Conservation (phyloP, 2,888 invertebrate species). For the Mylabris sibirica region DNA sequence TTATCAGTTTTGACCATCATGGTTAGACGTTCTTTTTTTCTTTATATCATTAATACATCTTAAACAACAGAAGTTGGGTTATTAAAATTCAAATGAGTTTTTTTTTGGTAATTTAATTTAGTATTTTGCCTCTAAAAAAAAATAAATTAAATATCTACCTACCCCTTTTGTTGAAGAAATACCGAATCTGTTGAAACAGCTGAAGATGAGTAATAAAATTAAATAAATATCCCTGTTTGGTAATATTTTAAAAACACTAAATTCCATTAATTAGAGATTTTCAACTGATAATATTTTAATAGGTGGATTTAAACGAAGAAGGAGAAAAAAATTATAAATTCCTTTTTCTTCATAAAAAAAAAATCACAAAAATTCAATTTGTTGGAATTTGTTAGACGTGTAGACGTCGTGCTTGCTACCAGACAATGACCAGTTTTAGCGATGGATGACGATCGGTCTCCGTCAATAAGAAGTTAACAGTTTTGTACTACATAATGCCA, state of each 20-base stretch:
- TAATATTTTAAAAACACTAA: neutral
- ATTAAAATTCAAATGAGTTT: constrained; percentile 3
- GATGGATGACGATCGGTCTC: constrained; percentile 45
- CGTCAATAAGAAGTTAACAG: constrained; percentile 52
- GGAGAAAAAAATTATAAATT: neutral
- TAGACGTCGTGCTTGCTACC: neutral
- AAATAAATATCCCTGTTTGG: neutral
- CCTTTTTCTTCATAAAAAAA: neutral
- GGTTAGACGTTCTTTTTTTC: neutral
- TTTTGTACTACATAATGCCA: constrained; percentile 52
- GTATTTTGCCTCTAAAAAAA: neutral
- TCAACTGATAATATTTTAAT: neutral
- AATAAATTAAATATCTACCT: neutral
- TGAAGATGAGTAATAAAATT: neutral
- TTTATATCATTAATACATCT: neutral
- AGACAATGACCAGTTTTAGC: constrained; percentile 22
- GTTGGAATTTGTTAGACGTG: constrained; percentile 7
- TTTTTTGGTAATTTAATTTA: constrained; percentile 1
- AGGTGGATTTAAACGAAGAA: neutral
- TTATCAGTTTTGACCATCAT: constrained; percentile 30
- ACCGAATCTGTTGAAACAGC: neutral
- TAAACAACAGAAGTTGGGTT: neutral
- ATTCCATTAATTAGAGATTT: constrained; percentile 2
- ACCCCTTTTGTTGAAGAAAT: constrained; percentile 2
- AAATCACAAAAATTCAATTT: neutral